A percentile compares a stretch with the other conserved stretches of the same genome.
Conservation (phyloP, 2,797 vertebrate species). For the Chelon labrosus region DNA sequence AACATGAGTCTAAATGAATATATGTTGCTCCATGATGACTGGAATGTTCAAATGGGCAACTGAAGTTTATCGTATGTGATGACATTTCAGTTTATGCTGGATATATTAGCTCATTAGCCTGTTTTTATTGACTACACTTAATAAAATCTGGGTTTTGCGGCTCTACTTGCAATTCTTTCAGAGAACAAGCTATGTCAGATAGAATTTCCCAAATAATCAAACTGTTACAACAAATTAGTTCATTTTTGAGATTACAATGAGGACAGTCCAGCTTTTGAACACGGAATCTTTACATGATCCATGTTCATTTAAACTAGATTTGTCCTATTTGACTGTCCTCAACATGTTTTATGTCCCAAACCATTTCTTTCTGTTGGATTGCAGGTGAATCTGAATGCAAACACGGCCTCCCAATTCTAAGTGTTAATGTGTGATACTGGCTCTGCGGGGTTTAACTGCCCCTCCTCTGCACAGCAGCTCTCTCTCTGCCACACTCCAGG, state of each 20-base stretch:
- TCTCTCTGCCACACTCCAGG: too few species aligned
- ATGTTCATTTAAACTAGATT: background rate
- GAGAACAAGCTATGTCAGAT: background rate
- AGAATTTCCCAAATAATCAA: background rate
- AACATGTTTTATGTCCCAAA: too few species aligned
- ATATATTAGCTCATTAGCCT: background rate
- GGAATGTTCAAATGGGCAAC: background rate
- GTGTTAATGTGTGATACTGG: too few species aligned
- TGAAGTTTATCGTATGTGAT: background rate
- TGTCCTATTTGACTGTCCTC: background rate
- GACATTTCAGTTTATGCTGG: background rate
- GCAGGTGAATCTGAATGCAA: too few species aligned
- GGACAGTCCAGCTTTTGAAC: too few species aligned
- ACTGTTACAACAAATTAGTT: background rate
- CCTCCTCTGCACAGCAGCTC: too few species aligned
- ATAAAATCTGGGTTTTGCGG: background rate
- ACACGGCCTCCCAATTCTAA: too few species aligned
- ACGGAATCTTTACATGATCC: background rate
- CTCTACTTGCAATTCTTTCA: background rate
- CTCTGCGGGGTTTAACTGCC: too few species aligned
- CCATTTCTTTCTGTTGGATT: too few species aligned
- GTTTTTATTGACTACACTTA: background rate
- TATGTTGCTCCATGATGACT: background rate
- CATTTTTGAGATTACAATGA: too few species aligned
- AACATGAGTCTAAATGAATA: background rate